Conservation (phyloP, 1,140 invertebrate genomes). For the Augochlora pura region DNA sequence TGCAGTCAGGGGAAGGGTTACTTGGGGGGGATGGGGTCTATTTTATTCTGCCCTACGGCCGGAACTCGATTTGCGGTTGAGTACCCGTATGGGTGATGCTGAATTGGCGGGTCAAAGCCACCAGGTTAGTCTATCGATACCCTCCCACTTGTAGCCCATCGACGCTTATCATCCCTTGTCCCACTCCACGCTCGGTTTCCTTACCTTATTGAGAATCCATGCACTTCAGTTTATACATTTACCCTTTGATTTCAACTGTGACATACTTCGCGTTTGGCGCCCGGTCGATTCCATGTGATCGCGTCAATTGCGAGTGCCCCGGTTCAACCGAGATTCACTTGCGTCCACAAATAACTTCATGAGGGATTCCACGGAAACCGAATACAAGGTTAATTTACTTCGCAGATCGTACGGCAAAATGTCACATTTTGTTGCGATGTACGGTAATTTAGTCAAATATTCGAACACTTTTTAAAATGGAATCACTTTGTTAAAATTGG, state of each 20-base stretch:
- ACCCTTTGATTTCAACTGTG: not conserved
- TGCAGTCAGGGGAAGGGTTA: slow-evolving; percentile 4
- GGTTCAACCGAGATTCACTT: too few species aligned
- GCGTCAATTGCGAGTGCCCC: too few species aligned
- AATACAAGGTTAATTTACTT: too few species aligned
- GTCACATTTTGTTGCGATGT: too few species aligned
- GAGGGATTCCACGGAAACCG: too few species aligned
- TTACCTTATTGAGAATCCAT: not conserved
- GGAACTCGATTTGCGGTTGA: slow-evolving; percentile 76
- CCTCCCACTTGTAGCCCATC: slow-evolving; percentile 28
- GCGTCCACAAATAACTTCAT: too few species aligned
- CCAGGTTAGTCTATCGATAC: slow-evolving; percentile 40
- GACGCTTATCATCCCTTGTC: not conserved
- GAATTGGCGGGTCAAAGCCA: slow-evolving; percentile 72
- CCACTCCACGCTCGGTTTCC: not conserved
- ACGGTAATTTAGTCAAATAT: too few species aligned
- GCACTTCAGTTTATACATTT: slow-evolving; percentile 26
- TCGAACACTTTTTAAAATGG: too few species aligned
- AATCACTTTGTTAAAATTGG: too few species aligned
- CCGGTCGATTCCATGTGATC: not conserved
- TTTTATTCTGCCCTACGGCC: slow-evolving; percentile 73
- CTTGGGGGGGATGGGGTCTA: slow-evolving; percentile 51
- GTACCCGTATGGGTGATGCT: slow-evolving; percentile 73
- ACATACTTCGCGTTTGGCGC: not conserved
- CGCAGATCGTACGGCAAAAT: too few species aligned